phyloP scores from a whole-genome alignment of 2,113 vertebrate genomes.

The Pyxicephalus adspersus region DNA sequence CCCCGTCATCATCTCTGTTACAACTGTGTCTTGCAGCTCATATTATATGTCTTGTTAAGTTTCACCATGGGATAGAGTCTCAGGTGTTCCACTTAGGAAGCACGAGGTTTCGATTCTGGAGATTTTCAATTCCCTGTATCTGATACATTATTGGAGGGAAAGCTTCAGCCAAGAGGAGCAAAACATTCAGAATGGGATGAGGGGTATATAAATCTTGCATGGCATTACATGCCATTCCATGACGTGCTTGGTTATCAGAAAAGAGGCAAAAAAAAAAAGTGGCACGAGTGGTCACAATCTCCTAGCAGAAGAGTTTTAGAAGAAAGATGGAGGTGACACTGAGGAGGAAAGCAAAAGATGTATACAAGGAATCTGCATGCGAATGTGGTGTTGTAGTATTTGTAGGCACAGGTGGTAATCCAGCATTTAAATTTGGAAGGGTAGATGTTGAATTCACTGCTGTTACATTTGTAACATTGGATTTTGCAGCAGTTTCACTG shows the following conservation, averaged over 20 bases:
- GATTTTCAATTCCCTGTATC: conserved; percentile 51
- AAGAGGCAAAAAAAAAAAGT: conserved; percentile 65
- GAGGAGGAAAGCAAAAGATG: conserved; percentile 67
- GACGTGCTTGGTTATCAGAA: conserved; percentile 61
- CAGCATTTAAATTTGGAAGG: conserved; percentile 54
- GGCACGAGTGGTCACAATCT: conserved; percentile 67
- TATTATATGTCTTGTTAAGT: neutral
- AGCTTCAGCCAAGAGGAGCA: conserved; percentile 60
- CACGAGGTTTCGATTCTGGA: conserved; percentile 54
- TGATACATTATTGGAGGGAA: conserved; percentile 60
- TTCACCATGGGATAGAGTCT: conserved; percentile 40
- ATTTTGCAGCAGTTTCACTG: conserved; percentile 39
- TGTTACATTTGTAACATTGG: conserved; percentile 55
- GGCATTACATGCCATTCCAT: conserved; percentile 65
- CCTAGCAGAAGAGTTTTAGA: conserved; percentile 76
- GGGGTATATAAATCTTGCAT: conserved; percentile 59
- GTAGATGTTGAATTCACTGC: conserved; percentile 54
- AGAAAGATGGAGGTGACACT: conserved; percentile 69
- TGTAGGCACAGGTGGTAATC: conserved; percentile 60
- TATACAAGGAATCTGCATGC: conserved; percentile 67
- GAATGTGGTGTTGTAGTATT: conserved; percentile 66
- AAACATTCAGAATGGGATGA: conserved; percentile 63
- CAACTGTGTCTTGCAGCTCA: neutral
- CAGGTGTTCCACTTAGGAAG: conserved; percentile 60
- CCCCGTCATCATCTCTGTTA: neutral